phyloP scores from a whole-genome alignment of 2,797 vertebrate genomes.

The Odontamblyopus lacepedii region DNA sequence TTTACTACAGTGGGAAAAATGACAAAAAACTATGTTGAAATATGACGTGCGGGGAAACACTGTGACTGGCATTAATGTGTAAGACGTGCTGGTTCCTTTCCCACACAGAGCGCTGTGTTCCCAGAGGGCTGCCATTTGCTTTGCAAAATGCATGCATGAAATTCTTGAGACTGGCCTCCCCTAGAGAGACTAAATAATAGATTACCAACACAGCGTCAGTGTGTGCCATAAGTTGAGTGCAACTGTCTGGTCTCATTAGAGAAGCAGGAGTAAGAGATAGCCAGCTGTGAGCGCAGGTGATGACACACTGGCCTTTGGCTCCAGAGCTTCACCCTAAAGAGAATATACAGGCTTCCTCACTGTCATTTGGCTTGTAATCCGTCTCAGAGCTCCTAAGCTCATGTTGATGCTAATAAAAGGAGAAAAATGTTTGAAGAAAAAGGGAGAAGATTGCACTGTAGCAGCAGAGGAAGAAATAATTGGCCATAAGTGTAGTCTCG shows the following conservation, averaged over 20 bases:
- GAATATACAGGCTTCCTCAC: constrained; percentile 56
- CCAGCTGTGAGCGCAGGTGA: constrained; percentile 72
- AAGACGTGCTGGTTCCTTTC: constrained; percentile 56
- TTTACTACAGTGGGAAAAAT: constrained; percentile 20
- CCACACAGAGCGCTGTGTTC: constrained; percentile 62
- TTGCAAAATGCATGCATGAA: constrained; percentile 73
- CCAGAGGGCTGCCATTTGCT: constrained; percentile 67
- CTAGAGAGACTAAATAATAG: constrained; percentile 74
- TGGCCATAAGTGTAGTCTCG: constrained; percentile 29
- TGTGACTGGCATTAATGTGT: constrained; percentile 59
- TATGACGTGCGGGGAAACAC: constrained; percentile 43
- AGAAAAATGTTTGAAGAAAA: constrained; percentile 41
- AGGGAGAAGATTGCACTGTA: constrained; percentile 28
- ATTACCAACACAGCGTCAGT: constrained; percentile 70
- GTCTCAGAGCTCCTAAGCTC: constrained; percentile 68
- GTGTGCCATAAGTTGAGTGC: constrained; percentile 59
- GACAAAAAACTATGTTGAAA: constrained; percentile 42
- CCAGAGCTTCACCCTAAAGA: constrained; percentile 58
- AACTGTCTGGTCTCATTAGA: constrained; percentile 70
- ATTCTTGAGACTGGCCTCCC: constrained; percentile 71
- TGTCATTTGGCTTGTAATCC: constrained; percentile 72
- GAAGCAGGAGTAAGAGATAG: constrained; percentile 68
- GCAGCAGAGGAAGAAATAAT: constrained; percentile 23
- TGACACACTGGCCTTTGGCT: constrained; percentile 63
- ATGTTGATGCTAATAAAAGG: constrained; percentile 59